Conservation (phyloP, 2,113 vertebrate genomes). For the Gallinago undulata region DNA sequence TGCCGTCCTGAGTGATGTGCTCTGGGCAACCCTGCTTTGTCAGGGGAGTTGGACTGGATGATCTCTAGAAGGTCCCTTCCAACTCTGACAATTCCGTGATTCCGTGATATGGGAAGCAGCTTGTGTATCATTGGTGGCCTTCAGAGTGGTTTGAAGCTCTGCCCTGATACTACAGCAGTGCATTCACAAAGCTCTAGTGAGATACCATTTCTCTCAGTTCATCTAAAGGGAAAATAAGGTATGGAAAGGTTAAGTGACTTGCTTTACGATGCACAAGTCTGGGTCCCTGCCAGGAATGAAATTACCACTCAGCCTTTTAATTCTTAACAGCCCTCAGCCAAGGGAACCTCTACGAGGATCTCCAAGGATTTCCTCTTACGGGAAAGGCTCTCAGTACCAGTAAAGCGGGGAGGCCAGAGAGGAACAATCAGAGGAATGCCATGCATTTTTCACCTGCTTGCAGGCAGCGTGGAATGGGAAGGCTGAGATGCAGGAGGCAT, state of each 20-base stretch:
- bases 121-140: not conserved
- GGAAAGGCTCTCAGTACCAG: not conserved
- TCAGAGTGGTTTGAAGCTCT: not conserved
- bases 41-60: too few species aligned
- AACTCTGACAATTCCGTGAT: too few species aligned
- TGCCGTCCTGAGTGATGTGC: too few species aligned
- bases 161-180: not conserved
- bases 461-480: slow-evolving; percentile 16
- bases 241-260: not conserved
- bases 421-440: slow-evolving; percentile 11
- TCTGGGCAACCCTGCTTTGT: too few species aligned
- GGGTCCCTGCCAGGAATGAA: not conserved
- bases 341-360: not conserved
- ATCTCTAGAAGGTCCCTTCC: too few species aligned
- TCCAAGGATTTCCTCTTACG: slow-evolving; percentile 19
- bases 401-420: not conserved
- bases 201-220: not conserved
- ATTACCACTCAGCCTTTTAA: not conserved
- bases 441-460: slow-evolving; percentile 29
- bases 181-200: accelerated
- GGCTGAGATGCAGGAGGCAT: slow-evolving; percentile 10
- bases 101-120: not conserved
- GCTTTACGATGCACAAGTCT: not conserved
- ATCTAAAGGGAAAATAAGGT: not conserved
- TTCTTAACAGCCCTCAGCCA: not conserved